phyloP scores from a whole-genome alignment of 2,888 invertebrate species.

The Glaucopsyche alexis region DNA sequence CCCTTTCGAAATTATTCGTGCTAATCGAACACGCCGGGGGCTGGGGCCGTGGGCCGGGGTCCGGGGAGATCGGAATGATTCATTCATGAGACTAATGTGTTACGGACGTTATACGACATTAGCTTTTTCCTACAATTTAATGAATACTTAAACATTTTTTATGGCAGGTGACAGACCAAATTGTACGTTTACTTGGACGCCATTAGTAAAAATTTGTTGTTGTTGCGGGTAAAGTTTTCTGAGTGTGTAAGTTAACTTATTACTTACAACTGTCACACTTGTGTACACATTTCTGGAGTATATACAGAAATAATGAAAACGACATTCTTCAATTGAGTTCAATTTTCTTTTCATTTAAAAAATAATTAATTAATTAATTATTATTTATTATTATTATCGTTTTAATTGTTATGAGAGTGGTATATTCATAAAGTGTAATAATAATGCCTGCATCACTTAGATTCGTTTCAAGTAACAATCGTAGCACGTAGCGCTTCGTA shows the following conservation, averaged over 20 bases:
- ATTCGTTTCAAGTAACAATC: background rate
- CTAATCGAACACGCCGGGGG: slow-evolving; percentile 74
- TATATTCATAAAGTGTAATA: background rate
- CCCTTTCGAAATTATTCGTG: slow-evolving; percentile 79
- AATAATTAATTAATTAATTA: too few relatives aligned
- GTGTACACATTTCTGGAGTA: too few relatives aligned
- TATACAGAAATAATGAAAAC: background rate
- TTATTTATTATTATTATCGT: too few relatives aligned
- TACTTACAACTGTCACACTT: background rate
- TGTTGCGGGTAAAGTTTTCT: background rate
- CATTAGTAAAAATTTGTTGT: slow-evolving; percentile 3
- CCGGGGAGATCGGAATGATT: slow-evolving; percentile 70
- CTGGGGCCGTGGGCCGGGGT: slow-evolving; percentile 46
- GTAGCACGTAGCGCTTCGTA: background rate
- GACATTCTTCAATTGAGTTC: too few relatives aligned
- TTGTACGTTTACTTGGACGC: slow-evolving; percentile 7
- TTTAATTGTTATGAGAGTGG: too few relatives aligned
- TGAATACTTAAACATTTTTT: slow-evolving; percentile 34
- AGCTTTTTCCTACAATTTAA: slow-evolving; percentile 34
- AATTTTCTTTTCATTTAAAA: too few relatives aligned
- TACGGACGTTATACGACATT: slow-evolving; percentile 59
- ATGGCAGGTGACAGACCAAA: slow-evolving; percentile 9
- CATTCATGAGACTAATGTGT: slow-evolving; percentile 77
- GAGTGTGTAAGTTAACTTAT: background rate
- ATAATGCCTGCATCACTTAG: background rate